Conservation (phyloP, 2,797 vertebrate genomes). For the Aphelocoma californica region DNA sequence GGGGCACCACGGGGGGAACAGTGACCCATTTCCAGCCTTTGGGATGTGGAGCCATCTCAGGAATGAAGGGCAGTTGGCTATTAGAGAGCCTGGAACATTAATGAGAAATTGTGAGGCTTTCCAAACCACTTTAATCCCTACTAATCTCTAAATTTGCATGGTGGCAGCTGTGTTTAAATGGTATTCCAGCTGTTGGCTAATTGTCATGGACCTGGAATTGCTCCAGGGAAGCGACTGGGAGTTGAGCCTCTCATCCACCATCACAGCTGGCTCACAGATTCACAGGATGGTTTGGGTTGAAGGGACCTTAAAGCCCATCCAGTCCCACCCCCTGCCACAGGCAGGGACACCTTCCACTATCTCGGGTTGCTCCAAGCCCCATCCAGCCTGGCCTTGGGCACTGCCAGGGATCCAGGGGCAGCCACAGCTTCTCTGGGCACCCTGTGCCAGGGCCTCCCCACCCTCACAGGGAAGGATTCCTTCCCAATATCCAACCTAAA, state of each 20-base stretch:
- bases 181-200: slow-evolving; percentile 5
- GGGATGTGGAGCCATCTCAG: fast-evolving
- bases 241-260: not conserved
- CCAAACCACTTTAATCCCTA: not conserved
- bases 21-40: fast-evolving
- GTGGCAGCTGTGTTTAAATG: not conserved
- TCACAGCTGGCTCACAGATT: not conserved
- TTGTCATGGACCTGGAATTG: not conserved
- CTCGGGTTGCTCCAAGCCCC: fast-evolving
- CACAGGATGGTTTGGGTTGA: not conserved
- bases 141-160: not conserved
- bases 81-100: not conserved
- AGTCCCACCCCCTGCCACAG: not conserved
- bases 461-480: not conserved
- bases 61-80: not conserved
- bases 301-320: not conserved
- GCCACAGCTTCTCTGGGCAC: not conserved
- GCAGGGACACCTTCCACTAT: not conserved
- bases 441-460: not conserved
- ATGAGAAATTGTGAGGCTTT: not conserved
- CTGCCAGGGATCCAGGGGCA: not conserved
- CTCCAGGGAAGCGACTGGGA: not conserved
- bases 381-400: fast-evolving
- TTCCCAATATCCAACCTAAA: not conserved
- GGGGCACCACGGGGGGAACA: not conserved